These are phyloP conservation scores for Todus mexicanus DNA, from an alignment of 2,797 vertebrate species.

Conservation along the genomic window DNA sequence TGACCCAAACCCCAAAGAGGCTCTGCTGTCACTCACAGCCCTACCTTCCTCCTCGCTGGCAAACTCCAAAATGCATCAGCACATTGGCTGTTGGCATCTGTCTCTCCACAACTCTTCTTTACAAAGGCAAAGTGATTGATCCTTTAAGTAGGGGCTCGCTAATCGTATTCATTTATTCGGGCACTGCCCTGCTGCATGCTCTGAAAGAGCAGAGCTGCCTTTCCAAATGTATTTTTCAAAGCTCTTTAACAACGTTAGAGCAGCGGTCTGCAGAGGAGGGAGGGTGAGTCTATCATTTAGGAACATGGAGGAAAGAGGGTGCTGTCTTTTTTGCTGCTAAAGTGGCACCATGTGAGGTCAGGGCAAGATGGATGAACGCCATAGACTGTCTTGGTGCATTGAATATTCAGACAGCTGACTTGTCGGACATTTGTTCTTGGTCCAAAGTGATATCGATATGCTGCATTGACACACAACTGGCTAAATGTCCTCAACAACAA, in stretches of 20 bases:
- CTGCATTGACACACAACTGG: background rate
- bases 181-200: background rate
- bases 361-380: conserved; percentile 6
- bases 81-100: background rate
- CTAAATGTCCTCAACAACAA: background rate
- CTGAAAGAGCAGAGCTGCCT: background rate
- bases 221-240: conserved; percentile 40
- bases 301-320: background rate
- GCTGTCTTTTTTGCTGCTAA: conserved; percentile 23
- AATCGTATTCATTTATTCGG: conserved; percentile 55
- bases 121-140: conserved; percentile 25
- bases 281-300: background rate
- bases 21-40: conserved; percentile 10
- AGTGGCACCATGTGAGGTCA: background rate
- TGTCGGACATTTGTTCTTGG: background rate
- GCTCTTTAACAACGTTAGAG: conserved; percentile 12
- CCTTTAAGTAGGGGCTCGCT: conserved; percentile 5
- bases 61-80: conserved; percentile 2
- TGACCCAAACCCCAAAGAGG: background rate
- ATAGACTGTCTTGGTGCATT: background rate
- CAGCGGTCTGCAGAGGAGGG: background rate
- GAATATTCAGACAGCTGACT: background rate
- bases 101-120: background rate
- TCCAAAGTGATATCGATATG: background rate
- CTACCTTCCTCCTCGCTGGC: background rate